These are phyloP conservation scores for Picus viridis DNA, from an alignment of 2,797 vertebrate species.

Conservation along the genomic window DNA sequence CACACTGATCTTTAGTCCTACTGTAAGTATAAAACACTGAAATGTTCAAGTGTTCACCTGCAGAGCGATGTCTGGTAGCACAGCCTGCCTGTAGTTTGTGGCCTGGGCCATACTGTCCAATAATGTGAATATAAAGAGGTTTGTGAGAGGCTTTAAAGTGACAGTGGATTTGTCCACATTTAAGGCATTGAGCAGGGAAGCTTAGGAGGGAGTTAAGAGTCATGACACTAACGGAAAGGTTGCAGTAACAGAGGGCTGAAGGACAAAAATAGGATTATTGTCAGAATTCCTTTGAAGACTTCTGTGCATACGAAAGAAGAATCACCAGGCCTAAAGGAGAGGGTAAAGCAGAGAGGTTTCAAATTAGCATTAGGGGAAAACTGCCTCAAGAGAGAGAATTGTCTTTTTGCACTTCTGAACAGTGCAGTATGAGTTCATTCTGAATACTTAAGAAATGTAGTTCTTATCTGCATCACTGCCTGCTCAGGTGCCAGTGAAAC, in stretches of 20 bases:
- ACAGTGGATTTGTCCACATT: background rate
- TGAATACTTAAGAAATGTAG: background rate
- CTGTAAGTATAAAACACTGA: slow-evolving; percentile 78
- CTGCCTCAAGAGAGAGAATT: background rate
- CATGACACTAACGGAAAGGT: background rate
- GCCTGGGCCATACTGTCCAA: background rate
- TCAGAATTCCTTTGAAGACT: background rate
- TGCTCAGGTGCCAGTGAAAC: background rate
- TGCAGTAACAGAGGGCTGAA: background rate
- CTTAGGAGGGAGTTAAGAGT: background rate
- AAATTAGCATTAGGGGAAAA: background rate
- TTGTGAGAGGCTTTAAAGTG: background rate
- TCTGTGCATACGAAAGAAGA: background rate
- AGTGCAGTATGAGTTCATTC: background rate
- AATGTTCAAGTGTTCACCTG: background rate
- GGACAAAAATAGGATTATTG: background rate
- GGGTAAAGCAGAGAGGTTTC: background rate
- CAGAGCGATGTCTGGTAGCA: background rate
- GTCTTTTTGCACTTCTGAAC: background rate
- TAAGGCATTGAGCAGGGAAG: background rate
- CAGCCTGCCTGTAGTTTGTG: background rate
- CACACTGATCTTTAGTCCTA: slow-evolving; percentile 92
- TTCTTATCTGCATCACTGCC: background rate
- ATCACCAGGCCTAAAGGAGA: background rate
- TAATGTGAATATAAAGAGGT: background rate